Base-by-base conservation (phyloP, 2,888 invertebrate species). In the Microctonus hyperodae region DNA sequence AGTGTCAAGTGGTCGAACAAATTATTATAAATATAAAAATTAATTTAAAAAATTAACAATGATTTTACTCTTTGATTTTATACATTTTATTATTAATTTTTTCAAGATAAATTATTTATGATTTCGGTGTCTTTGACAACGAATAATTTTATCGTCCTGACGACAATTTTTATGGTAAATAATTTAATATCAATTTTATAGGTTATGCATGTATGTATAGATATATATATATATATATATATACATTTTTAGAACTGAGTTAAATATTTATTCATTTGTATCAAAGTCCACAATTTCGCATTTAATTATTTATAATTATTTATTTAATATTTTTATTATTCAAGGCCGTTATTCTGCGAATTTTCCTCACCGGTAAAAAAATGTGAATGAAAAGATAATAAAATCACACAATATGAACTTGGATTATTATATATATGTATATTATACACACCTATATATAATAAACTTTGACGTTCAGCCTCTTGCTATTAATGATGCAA, bases 141-240 rank as follows among this genome's bases (percentile, higher is more conserved):
- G 9, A 7, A 44, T 44, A 7, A 7, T n/a, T 28, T 11, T n/a
- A n/a, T 53, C 23, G 11, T 53, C 11, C 6, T 25, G 35, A 22
- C 20, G 25, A 58, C 23, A 37, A 22, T 13, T 58, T 58, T 58
- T 25, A 58, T 58, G 57, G 57, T 58, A 58, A 58, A 37, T 28
- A 55, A n/a, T n/a, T 16, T 16, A 16, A 13, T 4, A 23, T 51
- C 22, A 51, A 23, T 23, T 23, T 25, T 10, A 28, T 23, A 22
- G 25, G 51, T 23, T 51, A 25, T 23, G 23, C 11, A 51, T 22
- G 23, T 7, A 25, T 5, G 7, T 28, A 5, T n/a, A n/a, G n/a
- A n/a, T n/a, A n/a, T n/a, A n/a, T n/a, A n/a, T n/a, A n/a, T n/a
- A n/a, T n/a, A n/a, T n/a, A n/a, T n/a, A n/a, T n/a, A n/a, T n/a